Evolutionary conservation across 2,113 vertebrate species (phyloP).

Genomic region (Gymnogyps californianus): DNA sequence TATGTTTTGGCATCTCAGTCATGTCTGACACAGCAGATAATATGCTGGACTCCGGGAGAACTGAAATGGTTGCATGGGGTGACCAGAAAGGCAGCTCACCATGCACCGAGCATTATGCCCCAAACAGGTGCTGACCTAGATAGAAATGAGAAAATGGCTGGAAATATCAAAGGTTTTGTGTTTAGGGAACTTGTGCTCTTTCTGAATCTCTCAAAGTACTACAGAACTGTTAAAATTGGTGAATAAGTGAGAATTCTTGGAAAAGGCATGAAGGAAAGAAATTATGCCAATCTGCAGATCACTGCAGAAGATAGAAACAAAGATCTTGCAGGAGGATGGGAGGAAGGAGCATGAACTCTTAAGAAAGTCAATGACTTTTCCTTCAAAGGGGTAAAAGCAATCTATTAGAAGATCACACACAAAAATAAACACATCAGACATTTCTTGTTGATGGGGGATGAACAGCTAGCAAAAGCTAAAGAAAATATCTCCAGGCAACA

Average conservation of each 20-base stretch:
- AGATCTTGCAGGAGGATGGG: not conserved
- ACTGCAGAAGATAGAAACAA: not conserved
- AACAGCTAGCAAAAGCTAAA: not conserved
- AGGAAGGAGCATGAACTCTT: not conserved
- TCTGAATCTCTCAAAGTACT: not conserved
- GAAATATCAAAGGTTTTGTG: slow-evolving; percentile 21
- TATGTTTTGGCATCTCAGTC: not conserved
- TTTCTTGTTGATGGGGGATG: not conserved
- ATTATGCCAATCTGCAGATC: not conserved
- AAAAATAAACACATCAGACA: slow-evolving; percentile 14
- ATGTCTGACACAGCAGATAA: not conserved
- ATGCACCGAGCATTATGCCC: not conserved
- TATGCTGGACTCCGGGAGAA: not conserved
- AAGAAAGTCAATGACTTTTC: not conserved
- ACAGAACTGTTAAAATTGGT: not conserved
- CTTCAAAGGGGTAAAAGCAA: not conserved
- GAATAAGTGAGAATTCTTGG: not conserved
- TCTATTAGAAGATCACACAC: not conserved
- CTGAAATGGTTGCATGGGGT: not conserved
- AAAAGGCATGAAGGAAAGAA: not conserved
- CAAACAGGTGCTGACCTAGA: slow-evolving; percentile 32
- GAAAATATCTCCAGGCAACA: slow-evolving; percentile 15
- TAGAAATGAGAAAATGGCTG: not conserved
- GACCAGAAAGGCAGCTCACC: not conserved
- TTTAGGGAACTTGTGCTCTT: not conserved